Evolutionary conservation across 2,797 vertebrate genomes (phyloP), one percentile per base, ranked within the genome.

Genomic region (Austrolebias charrua): DNA sequence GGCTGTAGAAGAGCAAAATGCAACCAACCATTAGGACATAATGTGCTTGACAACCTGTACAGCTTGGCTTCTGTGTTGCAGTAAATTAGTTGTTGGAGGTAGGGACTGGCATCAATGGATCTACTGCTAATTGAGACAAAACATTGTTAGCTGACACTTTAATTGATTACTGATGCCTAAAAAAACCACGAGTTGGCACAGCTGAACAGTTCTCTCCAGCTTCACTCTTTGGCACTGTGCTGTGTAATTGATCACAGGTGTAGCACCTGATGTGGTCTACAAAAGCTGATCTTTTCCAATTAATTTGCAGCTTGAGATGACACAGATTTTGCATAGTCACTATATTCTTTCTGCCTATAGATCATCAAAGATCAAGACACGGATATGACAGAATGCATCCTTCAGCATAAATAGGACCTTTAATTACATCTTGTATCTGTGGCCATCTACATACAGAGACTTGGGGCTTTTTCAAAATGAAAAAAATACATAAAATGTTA

Each of bases 401-500:
- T 66, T 55, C 56, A 42, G 66, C 7, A 12, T 71, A 75, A 86
- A 67, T 62, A 60, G 60, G 31, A 59, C 54, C 62, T 15, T 44
- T 18, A 88, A 91, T 88, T 84, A 83, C 75, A 76, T 88, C 80
- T 85, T 81, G 86, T 86, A 83, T 66, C 85, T 84, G 52, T 81
- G 87, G 86, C 87, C 90, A 81, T 91, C 86, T 83, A 52, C 74
- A 71, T 76, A 72, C 76, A 65, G 78, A 73, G 74, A 69, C 68
- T 81, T 88, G 85, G 89, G 66, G 47, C 55, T 52, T 72, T 84
- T 88, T 88, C 90, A 89, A 64, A 77, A 81, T 86, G 83, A 88
- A 88, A 86, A 73, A 72, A 82, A 89, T 90, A 92, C 84, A 84
- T 78, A 83, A 75, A 78, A 72, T 90, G 91, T 91, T 91, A 89